These are phyloP conservation scores for Oreortyx pictus DNA, from an alignment of 2,797 vertebrate species.

Conservation along the genomic window DNA sequence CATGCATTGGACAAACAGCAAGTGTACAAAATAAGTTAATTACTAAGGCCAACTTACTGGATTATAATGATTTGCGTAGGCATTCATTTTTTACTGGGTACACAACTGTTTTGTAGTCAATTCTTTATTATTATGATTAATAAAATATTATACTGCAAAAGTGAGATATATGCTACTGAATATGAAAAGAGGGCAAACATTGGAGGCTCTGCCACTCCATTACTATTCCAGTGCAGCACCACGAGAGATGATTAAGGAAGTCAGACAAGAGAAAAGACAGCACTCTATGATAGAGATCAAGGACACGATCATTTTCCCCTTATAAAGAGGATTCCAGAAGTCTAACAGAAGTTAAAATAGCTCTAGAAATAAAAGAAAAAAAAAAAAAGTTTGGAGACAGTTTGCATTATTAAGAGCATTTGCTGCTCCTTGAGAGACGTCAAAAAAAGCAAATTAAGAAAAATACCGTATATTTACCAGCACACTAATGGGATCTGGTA, in stretches of 20 bases:
- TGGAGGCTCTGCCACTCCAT: not conserved
- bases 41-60: not conserved
- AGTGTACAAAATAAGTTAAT: not conserved
- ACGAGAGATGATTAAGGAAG: not conserved
- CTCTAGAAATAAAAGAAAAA: not conserved
- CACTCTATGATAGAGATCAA: not conserved
- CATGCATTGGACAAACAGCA: not conserved
- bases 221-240: not conserved
- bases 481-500: not conserved
- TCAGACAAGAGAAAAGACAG: not conserved
- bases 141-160: not conserved
- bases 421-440: not conserved
- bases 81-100: not conserved
- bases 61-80: not conserved
- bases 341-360: not conserved
- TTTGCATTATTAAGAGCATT: not conserved
- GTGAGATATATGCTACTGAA: not conserved
- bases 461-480: not conserved
- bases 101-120: not conserved
- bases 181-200: not conserved
- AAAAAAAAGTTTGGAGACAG: not conserved
- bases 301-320: not conserved
- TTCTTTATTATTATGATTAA: not conserved
- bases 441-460: not conserved
- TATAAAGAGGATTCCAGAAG: not conserved